Evolutionary conservation across 2,797 vertebrate species (phyloP), one percentile per base, ranked within the genome.

Genomic region (Salmo trutta): DNA sequence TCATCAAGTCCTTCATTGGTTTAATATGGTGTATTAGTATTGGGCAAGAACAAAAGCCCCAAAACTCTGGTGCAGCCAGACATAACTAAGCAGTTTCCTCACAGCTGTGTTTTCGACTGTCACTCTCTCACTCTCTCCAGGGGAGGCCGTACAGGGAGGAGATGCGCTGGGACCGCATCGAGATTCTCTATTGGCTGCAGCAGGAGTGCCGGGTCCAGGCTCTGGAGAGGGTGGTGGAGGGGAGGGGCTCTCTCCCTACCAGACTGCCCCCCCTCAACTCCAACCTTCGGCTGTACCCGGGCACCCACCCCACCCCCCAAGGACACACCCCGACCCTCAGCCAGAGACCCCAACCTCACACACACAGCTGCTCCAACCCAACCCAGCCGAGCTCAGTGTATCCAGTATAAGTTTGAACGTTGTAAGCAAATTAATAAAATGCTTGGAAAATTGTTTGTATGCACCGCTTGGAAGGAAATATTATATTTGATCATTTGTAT

Each of bases 131-230:
- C 12, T 54, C 56, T 7, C 83, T 76, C n/a, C 74, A 89, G 89
- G 94, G 94, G 8, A 87, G 89, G 21, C 90, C 87, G 1, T 95
- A 95, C 75, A 52, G 81, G 69, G 91, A 93, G 71, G 95, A 95
- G 82, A 93, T 95, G 91, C 89, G 92, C 6, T 84, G 84, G 66
- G 94, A 95, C 78, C 89, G 84, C 47, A 92, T 90, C 69, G 94
- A 95, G 86, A 95, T 95, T 94, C 91, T 95, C 0, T 95, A 93
- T 73, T 94, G 93, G 92, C 84, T 95, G 56, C 94, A 95, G 78
- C 94, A 95, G 79, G 83, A 86, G 47, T 86, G 93, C 0, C 84
- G 94, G 16, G 74, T 77, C 2, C 71, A 71, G 27, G 51, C 73
- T 1, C 41, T 88, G 31, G 74, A 86, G 70, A 83, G 62, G 62